Conservation (phyloP, 2,113 vertebrate genomes). For the Pitta sordida region DNA sequence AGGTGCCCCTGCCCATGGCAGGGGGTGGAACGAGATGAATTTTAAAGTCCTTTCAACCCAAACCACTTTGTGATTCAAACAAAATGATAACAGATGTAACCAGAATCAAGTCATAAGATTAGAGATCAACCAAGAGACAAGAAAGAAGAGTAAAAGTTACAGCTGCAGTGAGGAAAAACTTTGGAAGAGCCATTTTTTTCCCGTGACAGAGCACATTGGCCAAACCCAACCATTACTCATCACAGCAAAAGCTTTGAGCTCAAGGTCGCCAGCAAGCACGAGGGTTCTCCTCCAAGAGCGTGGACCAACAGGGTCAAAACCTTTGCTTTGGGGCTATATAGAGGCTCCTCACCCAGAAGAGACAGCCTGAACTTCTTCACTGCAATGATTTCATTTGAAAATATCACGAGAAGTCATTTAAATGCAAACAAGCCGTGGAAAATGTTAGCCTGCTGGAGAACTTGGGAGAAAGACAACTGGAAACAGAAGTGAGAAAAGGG, state of each 20-base stretch:
- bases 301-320: background rate
- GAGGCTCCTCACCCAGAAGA: background rate
- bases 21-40: background rate
- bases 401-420: background rate
- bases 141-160: background rate
- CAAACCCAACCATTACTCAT: background rate
- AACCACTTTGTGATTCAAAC: background rate
- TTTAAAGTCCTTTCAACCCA: background rate
- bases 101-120: background rate
- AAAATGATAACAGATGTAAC: background rate
- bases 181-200: background rate
- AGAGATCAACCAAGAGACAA: background rate
- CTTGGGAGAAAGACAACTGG: slow-evolving; percentile 31
- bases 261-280: background rate
- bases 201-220: background rate
- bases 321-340: background rate
- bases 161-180: background rate
- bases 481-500: slow-evolving; percentile 1
- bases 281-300: background rate
- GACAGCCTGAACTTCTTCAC: background rate
- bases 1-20: background rate
- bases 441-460: background rate
- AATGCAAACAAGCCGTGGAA: background rate
- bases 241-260: background rate
- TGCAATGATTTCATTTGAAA: background rate